Conservation (phyloP, 1,140 invertebrate species). For the Pseudomyrmex cubaensis region DNA sequence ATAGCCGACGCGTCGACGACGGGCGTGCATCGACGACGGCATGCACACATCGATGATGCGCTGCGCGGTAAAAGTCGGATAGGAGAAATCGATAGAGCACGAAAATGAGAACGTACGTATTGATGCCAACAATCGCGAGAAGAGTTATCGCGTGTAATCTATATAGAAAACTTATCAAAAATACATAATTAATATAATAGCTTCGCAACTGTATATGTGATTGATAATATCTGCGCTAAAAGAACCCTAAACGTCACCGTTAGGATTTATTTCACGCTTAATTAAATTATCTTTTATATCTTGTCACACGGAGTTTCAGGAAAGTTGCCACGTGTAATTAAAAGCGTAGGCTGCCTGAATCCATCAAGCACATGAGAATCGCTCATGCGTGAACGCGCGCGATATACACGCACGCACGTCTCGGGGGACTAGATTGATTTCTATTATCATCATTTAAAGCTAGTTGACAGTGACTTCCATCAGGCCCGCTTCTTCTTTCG, state of each 20-base stretch:
- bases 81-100: slow-evolving; percentile 11
- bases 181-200: no score
- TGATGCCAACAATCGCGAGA: background rate
- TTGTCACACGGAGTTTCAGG: background rate
- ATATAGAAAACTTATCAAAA: no score
- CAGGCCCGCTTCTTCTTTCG: slow-evolving; percentile 38
- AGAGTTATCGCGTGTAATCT: no score
- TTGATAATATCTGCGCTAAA: no score
- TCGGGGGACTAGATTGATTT: slow-evolving; percentile 56
- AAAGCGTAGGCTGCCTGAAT: slow-evolving; percentile 19
- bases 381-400: slow-evolving; percentile 34
- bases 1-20: slow-evolving; percentile 19
- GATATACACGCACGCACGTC: slow-evolving; percentile 10
- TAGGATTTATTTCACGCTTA: background rate
- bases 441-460: slow-evolving; percentile 64
- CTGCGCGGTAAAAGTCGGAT: slow-evolving; percentile 23
- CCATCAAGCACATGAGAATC: slow-evolving; percentile 18
- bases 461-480: slow-evolving; percentile 61
- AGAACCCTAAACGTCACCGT: no score
- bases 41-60: slow-evolving; percentile 4
- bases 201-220: no score
- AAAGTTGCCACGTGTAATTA: slow-evolving; percentile 41
- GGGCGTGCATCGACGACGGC: background rate
- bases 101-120: background rate
- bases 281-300: slow-evolving; percentile 32